Evolutionary conservation across 2,888 invertebrate species (phyloP), one percentile per base, ranked within the genome.

Genomic region (Diaphora mendica): DNA sequence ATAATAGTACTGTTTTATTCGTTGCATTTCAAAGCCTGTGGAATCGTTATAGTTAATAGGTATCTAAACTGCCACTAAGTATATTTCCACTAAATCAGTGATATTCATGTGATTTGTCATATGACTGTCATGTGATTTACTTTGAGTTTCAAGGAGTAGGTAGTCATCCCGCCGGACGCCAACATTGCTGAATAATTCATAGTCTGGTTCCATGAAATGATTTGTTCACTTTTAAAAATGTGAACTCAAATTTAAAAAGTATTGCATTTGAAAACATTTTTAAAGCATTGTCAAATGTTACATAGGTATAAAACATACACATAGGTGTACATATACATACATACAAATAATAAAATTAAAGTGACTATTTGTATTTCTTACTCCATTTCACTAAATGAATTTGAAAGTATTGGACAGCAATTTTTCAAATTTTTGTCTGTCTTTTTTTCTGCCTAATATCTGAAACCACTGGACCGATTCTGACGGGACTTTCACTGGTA

Each of bases 41-140:
- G 20, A 51, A n/a, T 68, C 5, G 51, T 35, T 48, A 55, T 30
- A 13, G 23, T 51, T 68, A 55, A 51, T 68, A 23, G 35, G 35
- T 51, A 33, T 33, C n/a, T 68, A n/a, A 35, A 51, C 33, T 51
- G 23, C 48, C 11, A 51, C 23, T 70, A 62, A 17, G 30, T 3
- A 66, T 70, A 73, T 72, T 70, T 51, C 33, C 65, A 68, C 15
- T 72, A 73, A 68, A 78, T 72, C 48, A 44, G 13, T 65, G 44
- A 55, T 68, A 59, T 79, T 73, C 70, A 33, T 30, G 51, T 68
- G 20, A 71, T 62, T 71, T 62, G 42, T 64, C 71, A 68, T 65
- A 68, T 73, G 70, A 75, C 68, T 71, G 44, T 64, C 72, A 77
- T 75, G 65, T 79, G 71, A 70, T 71, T 66, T 72, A 66, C 73